These are phyloP conservation scores for Chrysomallon squamiferum DNA, from an alignment of 1,140 invertebrate species.

Conservation along the genomic window DNA sequence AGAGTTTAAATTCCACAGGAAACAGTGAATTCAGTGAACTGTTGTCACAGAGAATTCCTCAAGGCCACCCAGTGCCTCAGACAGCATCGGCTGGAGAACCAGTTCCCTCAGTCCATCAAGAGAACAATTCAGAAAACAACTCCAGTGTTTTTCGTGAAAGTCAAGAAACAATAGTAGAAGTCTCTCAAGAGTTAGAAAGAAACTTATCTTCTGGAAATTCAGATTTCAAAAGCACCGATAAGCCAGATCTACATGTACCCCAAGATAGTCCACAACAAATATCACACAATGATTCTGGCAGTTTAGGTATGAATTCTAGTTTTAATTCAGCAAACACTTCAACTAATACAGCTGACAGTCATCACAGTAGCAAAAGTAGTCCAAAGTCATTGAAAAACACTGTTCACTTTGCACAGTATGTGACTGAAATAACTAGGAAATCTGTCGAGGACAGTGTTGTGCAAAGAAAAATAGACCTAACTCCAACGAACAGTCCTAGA, in stretches of 20 bases:
- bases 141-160: constrained; percentile 20
- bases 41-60: not conserved
- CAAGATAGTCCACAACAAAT: too few species aligned
- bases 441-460: constrained; percentile 44
- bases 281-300: constrained; percentile 4
- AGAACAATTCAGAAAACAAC: constrained; percentile 6
- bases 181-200: constrained; percentile 7
- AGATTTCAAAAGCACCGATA: constrained; percentile 4
- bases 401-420: constrained; percentile 50
- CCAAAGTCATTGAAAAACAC: constrained; percentile 51
- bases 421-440: constrained; percentile 46
- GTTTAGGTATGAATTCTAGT: constrained; percentile 4
- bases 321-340: constrained; percentile 20
- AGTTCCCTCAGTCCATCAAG: not conserved
- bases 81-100: not conserved
- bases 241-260: not conserved
- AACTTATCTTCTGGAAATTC: constrained; percentile 16
- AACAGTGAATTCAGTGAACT: constrained; percentile 27
- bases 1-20: constrained; percentile 42
- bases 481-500: constrained; percentile 27
- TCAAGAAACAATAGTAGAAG: constrained; percentile 23
- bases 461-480: constrained; percentile 36
- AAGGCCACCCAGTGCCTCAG: not conserved
- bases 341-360: constrained; percentile 13
- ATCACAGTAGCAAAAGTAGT: constrained; percentile 38